Evolutionary conservation across 2,797 vertebrate species (phyloP).

Genomic region (Mastacembelus armatus): DNA sequence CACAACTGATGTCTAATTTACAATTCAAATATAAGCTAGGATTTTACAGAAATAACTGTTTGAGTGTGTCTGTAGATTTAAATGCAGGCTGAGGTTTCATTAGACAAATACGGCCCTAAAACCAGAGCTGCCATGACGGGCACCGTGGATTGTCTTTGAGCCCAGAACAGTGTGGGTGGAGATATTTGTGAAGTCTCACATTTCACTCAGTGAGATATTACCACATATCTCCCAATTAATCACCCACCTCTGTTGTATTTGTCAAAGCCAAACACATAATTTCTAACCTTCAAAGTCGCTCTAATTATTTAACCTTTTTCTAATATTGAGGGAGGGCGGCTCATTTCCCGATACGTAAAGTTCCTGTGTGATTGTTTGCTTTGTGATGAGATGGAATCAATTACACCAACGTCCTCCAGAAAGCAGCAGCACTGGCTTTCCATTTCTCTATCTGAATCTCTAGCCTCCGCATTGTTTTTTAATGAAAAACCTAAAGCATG

Average conservation of each 20-base stretch:
- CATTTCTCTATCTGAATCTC: background rate
- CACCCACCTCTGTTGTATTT: conserved; percentile 50
- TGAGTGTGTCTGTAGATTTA: background rate
- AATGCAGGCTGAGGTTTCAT: conserved; percentile 21
- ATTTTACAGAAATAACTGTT: background rate
- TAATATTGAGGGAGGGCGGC: background rate
- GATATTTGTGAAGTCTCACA: conserved; percentile 58
- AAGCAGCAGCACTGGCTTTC: background rate
- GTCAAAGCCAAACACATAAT: conserved; percentile 38
- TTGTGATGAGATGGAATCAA: conserved; percentile 32
- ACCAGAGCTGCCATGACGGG: conserved; percentile 3
- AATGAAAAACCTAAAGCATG: background rate
- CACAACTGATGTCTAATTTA: background rate
- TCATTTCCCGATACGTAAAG: background rate
- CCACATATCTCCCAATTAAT: conserved; percentile 51
- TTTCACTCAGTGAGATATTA: conserved; percentile 39
- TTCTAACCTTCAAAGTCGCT: conserved; percentile 36
- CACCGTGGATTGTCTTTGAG: conserved; percentile 49
- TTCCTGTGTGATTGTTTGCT: conserved; percentile 12
- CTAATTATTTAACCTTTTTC: conserved; percentile 49
- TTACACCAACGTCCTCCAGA: conserved; percentile 18
- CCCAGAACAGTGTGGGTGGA: conserved; percentile 64
- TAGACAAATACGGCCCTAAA: conserved; percentile 11
- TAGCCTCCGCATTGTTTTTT: background rate
- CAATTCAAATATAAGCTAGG: no score